phyloP scores from a whole-genome alignment of 2,113 vertebrate species.

The Desmodus rotundus region DNA sequence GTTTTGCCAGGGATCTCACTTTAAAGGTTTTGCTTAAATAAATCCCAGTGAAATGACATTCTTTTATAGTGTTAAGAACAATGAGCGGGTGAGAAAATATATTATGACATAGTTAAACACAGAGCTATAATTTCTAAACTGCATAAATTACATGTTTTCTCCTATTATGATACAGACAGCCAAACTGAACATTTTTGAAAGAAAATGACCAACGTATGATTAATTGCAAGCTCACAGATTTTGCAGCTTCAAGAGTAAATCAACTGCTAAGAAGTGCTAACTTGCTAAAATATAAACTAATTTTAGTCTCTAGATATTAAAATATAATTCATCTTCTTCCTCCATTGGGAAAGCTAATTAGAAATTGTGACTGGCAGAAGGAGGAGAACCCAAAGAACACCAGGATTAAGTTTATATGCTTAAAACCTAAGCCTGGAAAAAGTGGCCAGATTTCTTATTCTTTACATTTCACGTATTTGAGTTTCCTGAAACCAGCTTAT shows the following conservation, averaged over 20 bases:
- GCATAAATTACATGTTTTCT: constrained; percentile 84
- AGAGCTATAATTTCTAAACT: constrained; percentile 86
- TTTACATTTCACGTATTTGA: constrained; percentile 26
- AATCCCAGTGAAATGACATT: constrained; percentile 63
- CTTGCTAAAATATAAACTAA: constrained; percentile 93
- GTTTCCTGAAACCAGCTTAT: constrained; percentile 53
- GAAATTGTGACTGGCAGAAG: constrained; percentile 88
- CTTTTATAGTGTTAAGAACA: constrained; percentile 62
- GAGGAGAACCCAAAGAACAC: constrained; percentile 82
- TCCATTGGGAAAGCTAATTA: constrained; percentile 89
- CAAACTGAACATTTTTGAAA: constrained; percentile 79
- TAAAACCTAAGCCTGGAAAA: constrained; percentile 71
- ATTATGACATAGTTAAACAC: constrained; percentile 79
- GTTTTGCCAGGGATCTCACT: constrained; percentile 20
- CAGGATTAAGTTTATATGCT: constrained; percentile 79
- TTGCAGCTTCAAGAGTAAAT: constrained; percentile 89
- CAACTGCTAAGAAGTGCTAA: constrained; percentile 88
- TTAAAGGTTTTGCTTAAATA: constrained; percentile 55
- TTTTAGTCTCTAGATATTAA: constrained; percentile 92
- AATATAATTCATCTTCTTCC: constrained; percentile 94
- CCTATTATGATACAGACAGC: constrained; percentile 81
- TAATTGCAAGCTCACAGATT: constrained; percentile 87
- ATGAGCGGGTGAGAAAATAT: constrained; percentile 74
- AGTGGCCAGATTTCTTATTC: constrained; percentile 75
- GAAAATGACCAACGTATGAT: constrained; percentile 77